phyloP scores from a whole-genome alignment of 2,888 invertebrate species.

The Diaphora mendica region DNA sequence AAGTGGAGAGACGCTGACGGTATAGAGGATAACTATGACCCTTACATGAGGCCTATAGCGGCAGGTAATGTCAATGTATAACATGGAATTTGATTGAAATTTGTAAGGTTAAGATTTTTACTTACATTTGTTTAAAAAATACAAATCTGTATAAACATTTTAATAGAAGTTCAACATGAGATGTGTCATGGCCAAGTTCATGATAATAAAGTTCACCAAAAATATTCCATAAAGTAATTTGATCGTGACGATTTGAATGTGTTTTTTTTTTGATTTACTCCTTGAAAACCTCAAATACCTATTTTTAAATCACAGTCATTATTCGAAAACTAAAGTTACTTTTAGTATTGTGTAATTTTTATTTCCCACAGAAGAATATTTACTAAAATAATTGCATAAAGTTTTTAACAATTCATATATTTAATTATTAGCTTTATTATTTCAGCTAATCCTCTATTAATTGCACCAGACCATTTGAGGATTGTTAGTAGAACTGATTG shows the following conservation, averaged over 20 bases:
- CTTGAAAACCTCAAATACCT: background rate
- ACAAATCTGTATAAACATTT: background rate
- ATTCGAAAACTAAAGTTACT: background rate
- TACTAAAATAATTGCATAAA: background rate
- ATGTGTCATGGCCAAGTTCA: background rate
- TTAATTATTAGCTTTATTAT: conserved; percentile 7
- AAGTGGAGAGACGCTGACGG: conserved; percentile 35
- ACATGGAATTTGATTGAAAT: background rate
- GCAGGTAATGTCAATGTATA: conserved; percentile 38
- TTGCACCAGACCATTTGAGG: conserved; percentile 78
- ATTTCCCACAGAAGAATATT: no score
- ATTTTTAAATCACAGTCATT: background rate
- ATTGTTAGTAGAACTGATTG: conserved; percentile 88
- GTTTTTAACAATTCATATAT: background rate
- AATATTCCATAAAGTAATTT: background rate
- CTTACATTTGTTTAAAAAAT: background rate
- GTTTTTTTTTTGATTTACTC: background rate
- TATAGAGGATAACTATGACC: conserved; percentile 39
- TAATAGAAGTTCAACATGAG: background rate
- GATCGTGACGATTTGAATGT: background rate
- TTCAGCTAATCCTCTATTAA: conserved; percentile 71
- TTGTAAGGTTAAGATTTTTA: background rate
- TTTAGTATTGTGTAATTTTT: background rate
- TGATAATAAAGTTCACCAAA: background rate
- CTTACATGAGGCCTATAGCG: conserved; percentile 29